Evolutionary conservation across 2,797 vertebrate species (phyloP), one percentile per base, ranked within the genome.

Genomic region (Eidolon dupreanum): DNA sequence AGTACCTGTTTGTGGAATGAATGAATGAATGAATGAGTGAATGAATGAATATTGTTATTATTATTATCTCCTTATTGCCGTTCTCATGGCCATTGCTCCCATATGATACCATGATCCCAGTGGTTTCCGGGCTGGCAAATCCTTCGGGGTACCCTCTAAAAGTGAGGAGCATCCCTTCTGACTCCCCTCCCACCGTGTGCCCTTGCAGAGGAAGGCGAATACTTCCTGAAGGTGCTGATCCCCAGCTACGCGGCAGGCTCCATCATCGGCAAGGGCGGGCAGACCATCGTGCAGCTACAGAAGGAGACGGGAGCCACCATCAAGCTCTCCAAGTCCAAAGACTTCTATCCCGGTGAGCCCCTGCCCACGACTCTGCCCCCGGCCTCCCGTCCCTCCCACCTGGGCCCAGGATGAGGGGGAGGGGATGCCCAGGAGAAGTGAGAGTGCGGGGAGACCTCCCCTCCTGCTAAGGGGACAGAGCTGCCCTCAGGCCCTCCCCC

Each of bases 311-410:
- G 99, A 31, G 99, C 99, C 98, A 99, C 99, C 96, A 99, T 99
- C 98, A 99, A 99, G 98, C 99, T 99, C 97, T 99, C 99, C 98
- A 99, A 99, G 99, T 99, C 99, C 98, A 99, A 99, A 99, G 99
- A 99, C 98, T 99, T 99, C 98, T 99, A 99, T 98, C 99, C 99
- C 97, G 99, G 99, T 99, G 98, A 99, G 98, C 28, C 17, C n/a
- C 36, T 22, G 46, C 65, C 88, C 7, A 0, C n/a, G 63, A 20
- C 51, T 77, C 59, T 53, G 66, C 49, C 55, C 66, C 16, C 4
- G 17, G 33, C 36, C 86, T 74, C 38, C 15, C 1, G 9, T 11
- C 12, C 75, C n/a, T 38, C 79, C 41, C 77, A 86, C 82, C 92
- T 82, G 74, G 71, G 43, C 68, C 96, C 61, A 16, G 38, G 36